A percentile compares a stretch with the other conserved stretches of the same genome.
Conservation (phyloP, 2,888 invertebrate genomes). For the Rosalia funebris region DNA sequence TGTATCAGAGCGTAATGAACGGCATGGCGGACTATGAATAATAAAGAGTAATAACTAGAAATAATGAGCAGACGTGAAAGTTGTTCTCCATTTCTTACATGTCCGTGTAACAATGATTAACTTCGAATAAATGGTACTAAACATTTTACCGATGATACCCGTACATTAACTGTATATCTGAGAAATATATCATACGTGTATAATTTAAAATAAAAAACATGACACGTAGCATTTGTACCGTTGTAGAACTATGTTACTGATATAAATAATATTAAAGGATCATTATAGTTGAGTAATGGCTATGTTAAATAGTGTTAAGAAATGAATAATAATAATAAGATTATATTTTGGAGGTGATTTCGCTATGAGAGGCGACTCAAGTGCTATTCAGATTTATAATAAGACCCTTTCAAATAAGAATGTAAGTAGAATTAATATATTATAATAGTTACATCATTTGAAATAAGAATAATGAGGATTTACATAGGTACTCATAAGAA, state of each 20-base stretch:
- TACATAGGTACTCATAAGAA: no score
- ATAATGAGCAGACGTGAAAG: conserved; percentile 26
- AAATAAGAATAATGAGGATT: no score
- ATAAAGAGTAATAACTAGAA: conserved; percentile 22
- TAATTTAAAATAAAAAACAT: conserved; percentile 15
- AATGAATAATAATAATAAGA: conserved; percentile 24
- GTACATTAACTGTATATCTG: conserved; percentile 13
- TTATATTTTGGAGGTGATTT: background rate
- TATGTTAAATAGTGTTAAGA: conserved; percentile 1
- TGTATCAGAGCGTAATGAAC: conserved; percentile 11
- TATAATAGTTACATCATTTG: no score
- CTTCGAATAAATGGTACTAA: conserved; percentile 15
- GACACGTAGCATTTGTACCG: conserved; percentile 17
- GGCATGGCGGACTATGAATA: conserved; percentile 22
- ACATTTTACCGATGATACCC: conserved; percentile 10
- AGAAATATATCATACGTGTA: conserved; percentile 10
- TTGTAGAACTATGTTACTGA: conserved; percentile 19
- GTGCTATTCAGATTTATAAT: no score
- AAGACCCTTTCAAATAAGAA: no score
- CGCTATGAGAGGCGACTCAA: conserved; percentile 3
- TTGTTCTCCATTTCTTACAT: conserved; percentile 15
- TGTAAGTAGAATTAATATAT: no score
- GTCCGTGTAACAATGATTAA: conserved; percentile 19
- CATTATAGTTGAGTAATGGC: conserved; percentile 16
- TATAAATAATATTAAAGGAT: conserved; percentile 17